A percentile compares a stretch with the other conserved stretches of the same genome.
Evolutionary conservation across 2,888 invertebrate genomes (phyloP).

Genomic region (Gymnosoma rotundatum): DNA sequence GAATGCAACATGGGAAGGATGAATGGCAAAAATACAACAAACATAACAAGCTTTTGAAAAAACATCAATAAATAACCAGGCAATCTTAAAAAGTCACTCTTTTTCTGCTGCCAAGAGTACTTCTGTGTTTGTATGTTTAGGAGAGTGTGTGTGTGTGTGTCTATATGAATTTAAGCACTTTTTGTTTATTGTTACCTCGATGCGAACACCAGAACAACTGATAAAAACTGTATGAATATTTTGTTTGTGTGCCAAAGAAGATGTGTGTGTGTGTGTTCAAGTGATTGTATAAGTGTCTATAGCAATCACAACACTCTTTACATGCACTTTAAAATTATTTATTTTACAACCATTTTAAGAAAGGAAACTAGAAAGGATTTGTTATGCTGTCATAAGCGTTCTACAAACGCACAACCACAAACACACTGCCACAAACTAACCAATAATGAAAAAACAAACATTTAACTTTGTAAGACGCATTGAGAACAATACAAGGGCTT

Average conservation of each 20-base stretch:
- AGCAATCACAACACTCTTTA: conserved; percentile 61
- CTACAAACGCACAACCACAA: not conserved
- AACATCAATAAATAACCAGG: conserved; percentile 38
- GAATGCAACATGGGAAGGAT: not conserved
- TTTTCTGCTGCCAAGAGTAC: not conserved
- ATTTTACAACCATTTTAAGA: conserved; percentile 75
- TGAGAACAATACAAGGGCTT: not conserved
- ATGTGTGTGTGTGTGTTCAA: conserved; percentile 51
- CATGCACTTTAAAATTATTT: conserved; percentile 77
- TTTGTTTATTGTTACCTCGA: conserved; percentile 1
- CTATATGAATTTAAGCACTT: not conserved
- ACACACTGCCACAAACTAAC: not conserved
- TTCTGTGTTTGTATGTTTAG: not conserved
- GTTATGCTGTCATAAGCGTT: conserved; percentile 39
- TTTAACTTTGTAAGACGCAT: conserved; percentile 14
- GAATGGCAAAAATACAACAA: not conserved
- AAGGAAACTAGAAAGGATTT: conserved; percentile 73
- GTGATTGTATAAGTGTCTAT: conserved; percentile 45
- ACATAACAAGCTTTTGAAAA: conserved; percentile 1
- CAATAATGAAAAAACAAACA: not conserved
- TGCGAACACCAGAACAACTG: conserved; percentile 16
- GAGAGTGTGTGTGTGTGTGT: not conserved
- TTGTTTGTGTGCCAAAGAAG: not conserved
- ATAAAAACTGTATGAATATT: conserved; percentile 8
- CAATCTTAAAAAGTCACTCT: not conserved